phyloP scores from a whole-genome alignment of 2,797 vertebrate genomes.

The Clarias pachynema region DNA sequence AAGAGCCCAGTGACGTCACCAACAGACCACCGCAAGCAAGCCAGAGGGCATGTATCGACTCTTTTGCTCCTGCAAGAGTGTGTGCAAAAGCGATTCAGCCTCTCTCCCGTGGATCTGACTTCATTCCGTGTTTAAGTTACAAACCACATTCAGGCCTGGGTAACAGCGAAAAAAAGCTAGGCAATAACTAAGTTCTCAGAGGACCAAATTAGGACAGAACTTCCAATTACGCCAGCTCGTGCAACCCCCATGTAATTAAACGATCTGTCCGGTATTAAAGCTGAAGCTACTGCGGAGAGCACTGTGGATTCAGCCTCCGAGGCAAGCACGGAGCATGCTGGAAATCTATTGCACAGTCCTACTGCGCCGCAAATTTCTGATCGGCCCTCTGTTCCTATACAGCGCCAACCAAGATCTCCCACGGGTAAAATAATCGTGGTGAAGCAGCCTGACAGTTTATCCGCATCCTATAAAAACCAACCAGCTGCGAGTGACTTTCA shows the following conservation, averaged over 20 bases:
- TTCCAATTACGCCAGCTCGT: conserved; percentile 39
- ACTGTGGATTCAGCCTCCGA: conserved; percentile 29
- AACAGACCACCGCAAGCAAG: conserved; percentile 27
- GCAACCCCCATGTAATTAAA: conserved; percentile 47
- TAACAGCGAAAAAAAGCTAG: conserved; percentile 35
- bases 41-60: conserved; percentile 38
- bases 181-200: conserved; percentile 35
- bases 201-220: conserved; percentile 47
- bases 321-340: conserved; percentile 26
- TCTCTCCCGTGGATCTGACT: conserved; percentile 14
- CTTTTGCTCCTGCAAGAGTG: conserved; percentile 29
- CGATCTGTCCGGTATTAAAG: conserved; percentile 40
- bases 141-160: conserved; percentile 38
- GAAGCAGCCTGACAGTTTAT: conserved; percentile 45
- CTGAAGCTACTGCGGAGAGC: conserved; percentile 34
- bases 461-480: conserved; percentile 49
- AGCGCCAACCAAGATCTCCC: conserved; percentile 37
- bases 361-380: conserved; percentile 34
- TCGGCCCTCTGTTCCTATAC: conserved; percentile 30
- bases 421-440: conserved; percentile 49
- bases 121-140: conserved; percentile 32
- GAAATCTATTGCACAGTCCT: conserved; percentile 48
- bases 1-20: conserved; percentile 38
- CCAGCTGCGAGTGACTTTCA: conserved; percentile 48
- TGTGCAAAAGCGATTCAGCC: conserved; percentile 36